These are phyloP conservation scores for Otolemur crassicaudatus DNA, from an alignment of 2,797 vertebrate genomes.

Conservation along the genomic window DNA sequence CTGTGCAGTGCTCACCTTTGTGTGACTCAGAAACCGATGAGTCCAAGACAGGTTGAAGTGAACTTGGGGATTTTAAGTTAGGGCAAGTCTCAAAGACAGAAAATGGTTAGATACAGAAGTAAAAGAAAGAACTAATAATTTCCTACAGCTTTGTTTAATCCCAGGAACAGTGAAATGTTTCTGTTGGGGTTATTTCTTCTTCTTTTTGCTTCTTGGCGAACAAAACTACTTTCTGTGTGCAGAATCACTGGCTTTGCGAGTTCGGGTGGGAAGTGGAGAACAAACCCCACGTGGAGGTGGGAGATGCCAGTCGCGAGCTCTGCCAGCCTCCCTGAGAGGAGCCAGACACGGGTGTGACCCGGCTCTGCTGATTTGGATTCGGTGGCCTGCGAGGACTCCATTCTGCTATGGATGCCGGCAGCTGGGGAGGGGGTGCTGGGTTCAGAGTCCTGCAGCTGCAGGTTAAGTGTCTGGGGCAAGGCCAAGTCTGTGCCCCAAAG, in stretches of 20 bases:
- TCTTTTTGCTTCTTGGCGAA: slow-evolving; percentile 34
- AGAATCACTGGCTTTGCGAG: neutral
- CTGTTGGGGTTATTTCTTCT: neutral
- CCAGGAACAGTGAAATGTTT: neutral
- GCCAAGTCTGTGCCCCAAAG: neutral
- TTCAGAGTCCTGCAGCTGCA: neutral
- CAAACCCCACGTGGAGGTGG: neutral
- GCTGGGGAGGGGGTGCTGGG: neutral
- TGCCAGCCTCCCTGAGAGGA: neutral
- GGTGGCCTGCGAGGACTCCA: neutral
- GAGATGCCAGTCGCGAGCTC: neutral
- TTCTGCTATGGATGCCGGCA: neutral
- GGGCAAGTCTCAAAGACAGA: neutral
- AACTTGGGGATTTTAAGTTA: neutral
- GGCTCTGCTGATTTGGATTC: neutral
- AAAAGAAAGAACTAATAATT: slow-evolving; percentile 13
- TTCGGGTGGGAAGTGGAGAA: neutral
- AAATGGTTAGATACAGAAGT: neutral
- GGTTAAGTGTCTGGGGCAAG: neutral
- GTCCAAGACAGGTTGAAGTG: neutral
- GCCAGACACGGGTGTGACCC: neutral
- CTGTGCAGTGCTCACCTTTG: neutral
- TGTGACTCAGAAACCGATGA: neutral
- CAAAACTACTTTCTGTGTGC: neutral
- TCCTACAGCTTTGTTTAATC: slow-evolving; percentile 43